Evolutionary conservation across 2,113 vertebrate genomes (phyloP), one percentile per base, ranked within the genome.

Genomic region (Hyperoodon ampullatus): DNA sequence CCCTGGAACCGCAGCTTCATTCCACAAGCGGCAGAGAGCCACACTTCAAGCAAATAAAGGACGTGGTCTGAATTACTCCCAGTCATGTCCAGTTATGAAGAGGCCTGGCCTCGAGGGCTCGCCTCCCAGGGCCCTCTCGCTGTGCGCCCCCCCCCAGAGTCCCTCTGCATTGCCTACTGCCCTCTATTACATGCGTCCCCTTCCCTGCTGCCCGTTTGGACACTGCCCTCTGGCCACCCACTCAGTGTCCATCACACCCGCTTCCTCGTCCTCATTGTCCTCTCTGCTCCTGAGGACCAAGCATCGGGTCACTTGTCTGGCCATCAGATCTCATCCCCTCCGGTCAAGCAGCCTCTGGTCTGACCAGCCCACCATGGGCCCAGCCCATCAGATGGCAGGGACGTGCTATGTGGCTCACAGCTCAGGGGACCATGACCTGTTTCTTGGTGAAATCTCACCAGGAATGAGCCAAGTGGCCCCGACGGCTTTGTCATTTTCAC

Each of bases 331-430:
- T 10, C 8, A 4, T 8, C 19, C 9, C 15, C 53, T 3, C 58
- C 13, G 33, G 16, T 23, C 70, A n/a, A 33, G n/a, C 70, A 18
- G 53, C 15, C 23, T 6, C 68, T 21, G n/a, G 18, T 18, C 71
- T 9, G 33, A 23, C 2, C 33, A 18, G 50, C 83, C 35, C 4
- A 0, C 23, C 21, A 0, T 0, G 1, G 1, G 33, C 30, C 14
- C 24, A 8, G 53, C 11, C 77, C 18, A 12, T n/a, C 85, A 28
- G 58, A 8, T 5, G 30, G 30, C 83, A 9, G 16, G 35, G 44
- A 11, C 2, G 1, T 12, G 10, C 6, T 60, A 2, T 0, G 3
- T 16, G 19, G 14, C 30, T 28, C 58, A 0, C 0, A 8, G 47
- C 58, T 42, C 15, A 3, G 50, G 35, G 68, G 74, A 16, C 58